Base-by-base conservation (phyloP, 1,140 invertebrate genomes). In the Reticulitermes speratus region DNA sequence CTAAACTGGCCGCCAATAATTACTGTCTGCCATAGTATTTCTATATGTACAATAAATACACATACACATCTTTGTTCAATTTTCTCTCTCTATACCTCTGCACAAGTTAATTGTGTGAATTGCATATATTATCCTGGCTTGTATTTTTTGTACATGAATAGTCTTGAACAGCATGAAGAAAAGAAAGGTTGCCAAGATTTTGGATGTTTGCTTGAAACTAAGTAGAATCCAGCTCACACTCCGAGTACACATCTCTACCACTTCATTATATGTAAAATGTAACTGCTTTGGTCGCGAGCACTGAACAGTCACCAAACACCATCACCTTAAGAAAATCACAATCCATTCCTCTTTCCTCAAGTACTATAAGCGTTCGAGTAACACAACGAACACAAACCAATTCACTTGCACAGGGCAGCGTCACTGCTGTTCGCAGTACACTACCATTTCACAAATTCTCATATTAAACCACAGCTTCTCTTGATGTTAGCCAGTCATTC, bases 21-120 rank as follows among this genome's bases (percentile, higher is more conserved):
- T 86, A 84, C 86, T 86, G 82, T 86, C 83, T 86, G 86, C 86
- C 86, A 86, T 59, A 84, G 83, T 86, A 81, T 86, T 86, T 86
- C 83, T 48, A 45, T 86, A 86, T 86, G 82, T 86, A 86, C 86
- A 86, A 86, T 86, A 86, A 86, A 86, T 86, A 86, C 86, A 86
- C 86, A 84, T 86, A 84, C 83, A 86, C 84, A 65, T 9, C 59
- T 85, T 32, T 75, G 65, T 30, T 75, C 52, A 38, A 25, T 85
- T 85, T 85, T 59, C 84, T 55, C 11, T 85, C 83, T 59, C 45
- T 19, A 45, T 59, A 30, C 21, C 12, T 84, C 83, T 5, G 6
- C 48, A 44, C 44, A 48, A 75, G 25, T 30, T n/a, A 75, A 75
- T 25, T 75, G 25, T 75, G n/a, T 30, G 65, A 25, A 75, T 30